Evolutionary conservation across 2,797 vertebrate species (phyloP), one percentile per base, ranked within the genome.

Genomic region (Spinus olivaceus): DNA sequence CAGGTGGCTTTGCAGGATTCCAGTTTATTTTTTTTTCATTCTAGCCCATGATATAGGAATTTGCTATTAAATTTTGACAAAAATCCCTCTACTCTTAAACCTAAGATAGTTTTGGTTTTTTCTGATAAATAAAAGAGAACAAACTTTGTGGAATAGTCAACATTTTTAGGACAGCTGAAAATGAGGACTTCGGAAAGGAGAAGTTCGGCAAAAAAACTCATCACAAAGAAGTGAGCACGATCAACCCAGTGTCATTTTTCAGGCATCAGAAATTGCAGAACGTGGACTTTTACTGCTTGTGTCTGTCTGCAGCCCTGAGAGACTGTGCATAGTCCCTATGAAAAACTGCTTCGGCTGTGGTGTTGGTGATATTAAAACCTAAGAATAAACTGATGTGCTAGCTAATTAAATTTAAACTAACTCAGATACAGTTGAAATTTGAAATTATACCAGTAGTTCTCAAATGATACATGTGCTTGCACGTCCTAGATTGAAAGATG

Each of bases 61-160:
- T 78, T 85, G 4, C n/a, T 63, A 53, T 30, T 22, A 73, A 56
- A 63, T 56, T 79, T 79, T 74, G 21, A 37, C 25, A 50, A 49
- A 64, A 12, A 2, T 0, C 0, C 1, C 0, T 39, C 2, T 4
- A 18, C 14, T 80, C 5, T 39, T 64, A 70, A 77, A 50, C 5
- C 6, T 73, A 79, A 77, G 4, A 76, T 56, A 2, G 5, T 35
- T 64, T 64, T 80, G 9, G 0, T 42, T 65, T 87, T 86, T 66
- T 2, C 19, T 20, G 33, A 74, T 41, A 59, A 88, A 49, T 23
- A 72, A 92, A 79, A 49, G 2, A 63, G 37, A 81, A 86, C 5
- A 63, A 30, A 10, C 4, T 50, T 64, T 41, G 33, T 30, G 3
- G 47, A 77, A 74, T 3, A 69, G 33, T 28, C 44, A 42, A 10